Evolutionary conservation across 2,113 vertebrate genomes (phyloP).

Genomic region (Spermophilus dauricus): DNA sequence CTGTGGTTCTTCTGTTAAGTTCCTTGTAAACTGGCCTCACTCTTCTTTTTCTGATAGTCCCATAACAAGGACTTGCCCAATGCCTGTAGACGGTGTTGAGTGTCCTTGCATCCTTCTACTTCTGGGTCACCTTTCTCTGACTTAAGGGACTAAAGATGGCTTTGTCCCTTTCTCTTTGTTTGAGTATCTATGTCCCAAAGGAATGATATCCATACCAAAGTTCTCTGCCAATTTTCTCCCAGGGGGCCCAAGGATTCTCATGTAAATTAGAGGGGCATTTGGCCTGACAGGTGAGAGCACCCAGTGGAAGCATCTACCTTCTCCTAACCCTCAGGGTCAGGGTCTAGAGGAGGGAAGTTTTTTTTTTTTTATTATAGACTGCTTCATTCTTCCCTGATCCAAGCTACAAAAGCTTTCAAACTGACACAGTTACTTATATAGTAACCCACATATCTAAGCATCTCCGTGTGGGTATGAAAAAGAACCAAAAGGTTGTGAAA

Average conservation of each 20-base stretch:
- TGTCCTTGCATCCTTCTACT: background rate
- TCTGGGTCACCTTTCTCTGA: background rate
- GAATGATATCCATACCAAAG: background rate
- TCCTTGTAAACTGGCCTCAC: background rate
- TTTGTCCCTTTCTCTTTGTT: slow-evolving; percentile 55
- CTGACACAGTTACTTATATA: background rate
- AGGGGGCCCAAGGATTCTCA: slow-evolving; percentile 15
- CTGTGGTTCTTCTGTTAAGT: background rate
- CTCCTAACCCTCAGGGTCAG: background rate
- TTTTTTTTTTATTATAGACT: background rate
- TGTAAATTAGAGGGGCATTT: background rate
- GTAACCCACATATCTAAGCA: background rate
- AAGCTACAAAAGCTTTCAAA: background rate
- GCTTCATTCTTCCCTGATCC: background rate
- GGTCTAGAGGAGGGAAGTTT: background rate
- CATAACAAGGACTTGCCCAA: no score
- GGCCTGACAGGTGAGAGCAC: background rate
- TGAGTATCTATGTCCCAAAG: background rate
- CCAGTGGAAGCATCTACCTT: background rate
- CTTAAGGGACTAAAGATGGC: slow-evolving; percentile 41
- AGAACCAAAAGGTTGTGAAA: background rate
- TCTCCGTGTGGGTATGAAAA: background rate
- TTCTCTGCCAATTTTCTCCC: slow-evolving; percentile 18
- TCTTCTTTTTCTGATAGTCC: background rate
- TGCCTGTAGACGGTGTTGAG: accelerated